Conservation (phyloP, 2,797 vertebrate species). For the Poeciliopsis infans region DNA sequence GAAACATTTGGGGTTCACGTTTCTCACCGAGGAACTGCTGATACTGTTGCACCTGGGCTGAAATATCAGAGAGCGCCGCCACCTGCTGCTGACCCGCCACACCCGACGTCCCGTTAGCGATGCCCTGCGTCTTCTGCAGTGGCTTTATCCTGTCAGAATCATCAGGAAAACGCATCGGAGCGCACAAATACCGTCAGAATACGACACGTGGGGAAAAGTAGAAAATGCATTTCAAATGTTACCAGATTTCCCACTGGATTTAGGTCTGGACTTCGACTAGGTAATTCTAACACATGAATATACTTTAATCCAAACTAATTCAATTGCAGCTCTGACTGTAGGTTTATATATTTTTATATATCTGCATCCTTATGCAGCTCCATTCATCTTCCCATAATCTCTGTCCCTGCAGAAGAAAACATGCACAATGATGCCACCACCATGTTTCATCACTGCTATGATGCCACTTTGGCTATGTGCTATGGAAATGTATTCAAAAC, state of each 20-base stretch:
- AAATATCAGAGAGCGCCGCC: conserved; percentile 86
- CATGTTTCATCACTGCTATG: background rate
- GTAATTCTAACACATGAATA: background rate
- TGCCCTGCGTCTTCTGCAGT: conserved; percentile 88
- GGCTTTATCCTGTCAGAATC: conserved; percentile 84
- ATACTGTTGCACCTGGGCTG: conserved; percentile 92
- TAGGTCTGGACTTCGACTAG: conserved; percentile 5
- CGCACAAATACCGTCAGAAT: background rate
- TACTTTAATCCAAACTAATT: no score
- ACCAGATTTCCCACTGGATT: background rate
- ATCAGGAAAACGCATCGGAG: background rate
- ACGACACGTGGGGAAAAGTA: no score
- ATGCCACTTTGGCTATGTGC: background rate
- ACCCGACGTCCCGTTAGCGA: conserved; percentile 86
- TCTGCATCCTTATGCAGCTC: background rate
- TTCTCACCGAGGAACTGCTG: conserved; percentile 93
- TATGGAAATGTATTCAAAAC: background rate
- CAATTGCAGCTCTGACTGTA: background rate
- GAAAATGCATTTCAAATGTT: background rate
- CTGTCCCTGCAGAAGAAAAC: background rate
- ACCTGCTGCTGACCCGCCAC: conserved; percentile 83
- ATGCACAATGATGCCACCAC: background rate
- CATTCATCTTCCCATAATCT: background rate
- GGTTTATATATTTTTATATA: background rate
- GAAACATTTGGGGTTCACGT: background rate